Percentiles rank a stretch among this genome's conserved stretches.
Conservation (phyloP, 2,797 vertebrate species). For the Falco biarmicus region DNA sequence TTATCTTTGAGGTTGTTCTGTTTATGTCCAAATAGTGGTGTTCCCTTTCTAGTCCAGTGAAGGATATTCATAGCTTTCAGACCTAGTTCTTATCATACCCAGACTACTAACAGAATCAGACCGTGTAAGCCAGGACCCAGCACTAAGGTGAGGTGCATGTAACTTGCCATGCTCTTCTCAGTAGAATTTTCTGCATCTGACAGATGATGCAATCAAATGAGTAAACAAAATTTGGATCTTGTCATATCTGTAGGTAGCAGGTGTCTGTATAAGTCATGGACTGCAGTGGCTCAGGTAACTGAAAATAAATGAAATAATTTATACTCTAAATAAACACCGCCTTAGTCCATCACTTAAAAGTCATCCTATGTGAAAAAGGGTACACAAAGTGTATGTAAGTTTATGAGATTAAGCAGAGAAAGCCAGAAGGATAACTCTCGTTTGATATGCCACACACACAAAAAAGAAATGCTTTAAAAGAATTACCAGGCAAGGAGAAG, state of each 20-base stretch:
- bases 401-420: not conserved
- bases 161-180: not conserved
- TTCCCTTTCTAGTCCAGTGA: not conserved
- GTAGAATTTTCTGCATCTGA: not conserved
- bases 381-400: not conserved
- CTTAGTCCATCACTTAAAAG: not conserved
- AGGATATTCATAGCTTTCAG: conserved; percentile 26
- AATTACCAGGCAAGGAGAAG: conserved; percentile 35
- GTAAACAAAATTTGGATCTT: not conserved
- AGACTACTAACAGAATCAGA: not conserved
- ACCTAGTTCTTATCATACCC: not conserved
- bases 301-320: not conserved
- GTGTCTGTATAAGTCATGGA: not conserved
- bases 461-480: not conserved
- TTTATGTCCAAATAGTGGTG: not conserved
- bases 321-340: not conserved
- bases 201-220: not conserved
- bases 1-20: not conserved
- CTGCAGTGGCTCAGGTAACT: not conserved
- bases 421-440: not conserved
- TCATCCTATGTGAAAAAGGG: not conserved
- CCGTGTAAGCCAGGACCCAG: not conserved
- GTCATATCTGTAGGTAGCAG: not conserved
- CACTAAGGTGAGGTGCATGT: not conserved
- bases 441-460: not conserved